phyloP scores from a whole-genome alignment of 2,113 vertebrate genomes.

The Sorex fumeus region DNA sequence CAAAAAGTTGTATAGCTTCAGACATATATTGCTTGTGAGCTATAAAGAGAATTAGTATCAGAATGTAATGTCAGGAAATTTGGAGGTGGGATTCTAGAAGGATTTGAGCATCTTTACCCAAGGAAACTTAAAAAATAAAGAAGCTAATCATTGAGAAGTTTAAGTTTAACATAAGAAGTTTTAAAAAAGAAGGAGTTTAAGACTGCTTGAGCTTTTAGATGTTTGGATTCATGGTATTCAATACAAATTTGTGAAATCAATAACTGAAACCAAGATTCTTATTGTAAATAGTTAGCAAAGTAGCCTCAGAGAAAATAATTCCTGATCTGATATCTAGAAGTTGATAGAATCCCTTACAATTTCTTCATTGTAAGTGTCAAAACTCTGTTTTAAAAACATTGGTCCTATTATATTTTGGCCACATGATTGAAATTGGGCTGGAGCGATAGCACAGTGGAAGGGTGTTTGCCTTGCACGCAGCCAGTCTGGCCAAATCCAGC shows the following conservation, averaged over 20 bases:
- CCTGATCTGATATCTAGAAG: conserved; percentile 36
- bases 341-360: conserved; percentile 30
- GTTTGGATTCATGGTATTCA: conserved; percentile 24
- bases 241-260: conserved; percentile 45
- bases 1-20: conserved; percentile 12
- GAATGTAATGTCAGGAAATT: not conserved
- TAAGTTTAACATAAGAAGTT: no score
- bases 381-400: conserved; percentile 13
- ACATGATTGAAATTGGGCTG: conserved; percentile 8
- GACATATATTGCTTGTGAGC: not conserved
- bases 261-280: conserved; percentile 41
- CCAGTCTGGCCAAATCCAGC: no score
- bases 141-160: conserved; percentile 20
- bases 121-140: not conserved
- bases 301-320: conserved; percentile 24
- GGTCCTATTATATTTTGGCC: conserved; percentile 6
- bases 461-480: no score
- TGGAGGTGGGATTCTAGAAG: not conserved
- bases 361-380: not conserved
- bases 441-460: no score
- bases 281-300: conserved; percentile 23
- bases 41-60: conserved; percentile 50
- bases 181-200: not conserved
- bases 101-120: not conserved
- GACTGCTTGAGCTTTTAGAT: conserved; percentile 28